phyloP scores from a whole-genome alignment of 2,797 vertebrate genomes.

The Gambelia wislizenii region DNA sequence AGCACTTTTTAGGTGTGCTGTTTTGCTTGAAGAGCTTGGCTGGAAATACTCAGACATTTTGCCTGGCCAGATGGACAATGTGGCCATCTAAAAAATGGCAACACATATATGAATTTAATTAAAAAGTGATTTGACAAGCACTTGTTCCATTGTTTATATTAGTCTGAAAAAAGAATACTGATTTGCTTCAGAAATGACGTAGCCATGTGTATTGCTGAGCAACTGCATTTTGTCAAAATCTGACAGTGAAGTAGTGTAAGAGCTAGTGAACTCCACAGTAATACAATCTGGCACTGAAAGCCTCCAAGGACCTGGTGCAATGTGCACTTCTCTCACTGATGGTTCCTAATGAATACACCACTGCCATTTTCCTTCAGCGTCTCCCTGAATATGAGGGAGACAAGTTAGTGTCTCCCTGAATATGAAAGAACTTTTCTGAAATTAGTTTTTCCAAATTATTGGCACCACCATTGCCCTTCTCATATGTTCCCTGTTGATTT shows the following conservation, averaged over 20 bases:
- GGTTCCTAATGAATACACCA: neutral
- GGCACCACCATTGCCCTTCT: neutral
- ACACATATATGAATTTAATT: constrained; percentile 81
- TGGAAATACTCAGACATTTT: constrained; percentile 73
- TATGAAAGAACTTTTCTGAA: neutral
- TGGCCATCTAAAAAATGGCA: constrained; percentile 78
- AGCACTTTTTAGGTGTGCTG: constrained; percentile 15
- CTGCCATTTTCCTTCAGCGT: neutral
- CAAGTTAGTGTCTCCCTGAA: no score
- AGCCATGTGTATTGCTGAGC: neutral
- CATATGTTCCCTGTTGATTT: neutral
- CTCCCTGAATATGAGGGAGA: neutral
- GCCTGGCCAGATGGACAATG: constrained; percentile 77
- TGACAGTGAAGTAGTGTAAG: neutral
- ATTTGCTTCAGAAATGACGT: constrained; percentile 34
- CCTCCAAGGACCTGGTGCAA: neutral
- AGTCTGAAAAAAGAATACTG: constrained; percentile 64
- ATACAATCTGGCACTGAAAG: neutral
- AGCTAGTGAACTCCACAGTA: neutral
- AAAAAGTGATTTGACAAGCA: constrained; percentile 75
- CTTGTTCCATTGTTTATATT: constrained; percentile 66
- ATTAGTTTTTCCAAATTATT: neutral
- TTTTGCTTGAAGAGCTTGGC: constrained; percentile 70
- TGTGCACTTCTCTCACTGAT: no score
- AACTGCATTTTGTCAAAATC: neutral